Conservation (phyloP, 1,140 invertebrate species). For the Triops longicaudatus region DNA sequence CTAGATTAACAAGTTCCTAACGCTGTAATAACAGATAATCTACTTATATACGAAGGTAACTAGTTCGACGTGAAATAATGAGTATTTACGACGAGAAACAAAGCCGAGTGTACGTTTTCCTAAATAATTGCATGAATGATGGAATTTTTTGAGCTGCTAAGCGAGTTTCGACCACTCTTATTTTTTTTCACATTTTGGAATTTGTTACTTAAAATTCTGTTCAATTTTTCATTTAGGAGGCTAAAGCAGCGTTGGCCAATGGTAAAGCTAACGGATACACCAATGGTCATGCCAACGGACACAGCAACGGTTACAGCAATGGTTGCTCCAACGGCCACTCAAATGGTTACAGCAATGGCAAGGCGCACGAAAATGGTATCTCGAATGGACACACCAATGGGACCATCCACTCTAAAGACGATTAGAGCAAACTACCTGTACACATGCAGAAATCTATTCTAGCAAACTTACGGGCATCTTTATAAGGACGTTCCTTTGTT, state of each 20-base stretch:
- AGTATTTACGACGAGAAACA: too few relatives aligned
- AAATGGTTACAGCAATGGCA: slow-evolving; percentile 31
- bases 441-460: not conserved
- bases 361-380: slow-evolving; percentile 31
- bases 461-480: not conserved
- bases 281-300: slow-evolving; percentile 28
- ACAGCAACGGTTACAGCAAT: slow-evolving; percentile 30
- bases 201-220: too few relatives aligned
- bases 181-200: too few relatives aligned
- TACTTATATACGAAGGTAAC: too few relatives aligned
- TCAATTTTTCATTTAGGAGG: slow-evolving; percentile 31
- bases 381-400: slow-evolving; percentile 33
- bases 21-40: too few relatives aligned
- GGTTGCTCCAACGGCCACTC: slow-evolving; percentile 30
- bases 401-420: slow-evolving; percentile 25
- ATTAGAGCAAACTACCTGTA: slow-evolving; percentile 24
- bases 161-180: too few relatives aligned
- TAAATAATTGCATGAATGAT: too few relatives aligned
- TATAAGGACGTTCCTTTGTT: not conserved
- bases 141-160: too few relatives aligned
- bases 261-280: slow-evolving; percentile 28
- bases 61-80: too few relatives aligned
- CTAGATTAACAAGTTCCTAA: too few relatives aligned
- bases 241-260: slow-evolving; percentile 26
- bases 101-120: too few relatives aligned